phyloP scores from a whole-genome alignment of 30 jellyfish, hydroid and myxozoan species.

The Turritopsis dohrnii region DNA sequence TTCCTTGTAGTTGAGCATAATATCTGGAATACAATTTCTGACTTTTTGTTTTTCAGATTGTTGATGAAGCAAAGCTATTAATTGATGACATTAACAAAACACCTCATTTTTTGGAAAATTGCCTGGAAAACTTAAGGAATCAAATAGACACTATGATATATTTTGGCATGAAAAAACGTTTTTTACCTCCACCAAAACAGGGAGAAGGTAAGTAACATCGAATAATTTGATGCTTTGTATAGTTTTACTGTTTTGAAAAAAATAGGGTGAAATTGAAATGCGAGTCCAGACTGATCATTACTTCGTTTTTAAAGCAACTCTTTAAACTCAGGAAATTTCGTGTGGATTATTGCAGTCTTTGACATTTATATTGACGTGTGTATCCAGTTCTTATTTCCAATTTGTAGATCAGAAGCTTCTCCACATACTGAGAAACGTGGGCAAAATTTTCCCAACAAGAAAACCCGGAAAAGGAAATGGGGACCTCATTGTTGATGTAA shows the following conservation, averaged over 20 bases:
- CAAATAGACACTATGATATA: neutral
- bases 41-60: neutral
- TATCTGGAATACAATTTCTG: neutral
- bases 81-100: neutral
- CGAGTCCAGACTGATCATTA: neutral
- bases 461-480: neutral
- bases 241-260: neutral
- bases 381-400: neutral
- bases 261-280: neutral
- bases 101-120: neutral
- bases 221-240: neutral
- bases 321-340: neutral
- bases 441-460: neutral
- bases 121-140: neutral
- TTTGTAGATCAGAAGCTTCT: neutral
- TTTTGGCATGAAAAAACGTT: neutral
- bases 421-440: neutral
- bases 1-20: neutral
- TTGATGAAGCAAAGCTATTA: neutral
- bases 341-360: neutral
- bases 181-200: neutral
- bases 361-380: neutral
- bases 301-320: neutral
- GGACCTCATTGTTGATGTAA: neutral
- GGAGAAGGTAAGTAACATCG: neutral